These are phyloP conservation scores for Diorhabda elongata DNA, from an alignment of 1,140 invertebrate species.

Conservation along the genomic window DNA sequence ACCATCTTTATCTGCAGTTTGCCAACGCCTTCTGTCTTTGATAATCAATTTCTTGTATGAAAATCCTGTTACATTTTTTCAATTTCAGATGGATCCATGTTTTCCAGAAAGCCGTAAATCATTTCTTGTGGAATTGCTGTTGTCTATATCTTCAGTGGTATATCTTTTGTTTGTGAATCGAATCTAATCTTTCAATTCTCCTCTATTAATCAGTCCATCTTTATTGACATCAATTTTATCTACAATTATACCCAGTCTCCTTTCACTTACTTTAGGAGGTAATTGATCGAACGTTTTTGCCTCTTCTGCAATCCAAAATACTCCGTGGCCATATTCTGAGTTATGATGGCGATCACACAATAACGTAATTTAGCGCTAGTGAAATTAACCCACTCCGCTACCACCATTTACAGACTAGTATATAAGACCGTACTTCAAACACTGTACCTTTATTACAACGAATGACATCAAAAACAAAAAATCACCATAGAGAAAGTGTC, in stretches of 20 bases:
- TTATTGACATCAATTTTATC: conserved; percentile 90
- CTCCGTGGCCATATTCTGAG: conserved; percentile 93
- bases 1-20: conserved; percentile 67
- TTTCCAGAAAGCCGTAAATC: conserved; percentile 84
- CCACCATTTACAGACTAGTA: too few relatives aligned
- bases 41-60: conserved; percentile 78
- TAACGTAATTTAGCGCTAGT: too few relatives aligned
- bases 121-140: conserved; percentile 74
- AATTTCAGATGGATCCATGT: conserved; percentile 58
- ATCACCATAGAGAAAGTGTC: too few relatives aligned
- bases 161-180: conserved; percentile 88
- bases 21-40: conserved; percentile 80
- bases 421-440: too few relatives aligned
- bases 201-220: conserved; percentile 81
- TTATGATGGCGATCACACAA: conserved; percentile 73
- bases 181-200: too few relatives aligned
- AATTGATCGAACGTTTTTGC: conserved; percentile 93
- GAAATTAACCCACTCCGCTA: too few relatives aligned
- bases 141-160: conserved; percentile 86
- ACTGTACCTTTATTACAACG: too few relatives aligned
- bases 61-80: conserved; percentile 51
- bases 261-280: conserved; percentile 90
- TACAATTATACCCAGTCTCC: conserved; percentile 83
- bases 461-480: too few relatives aligned
- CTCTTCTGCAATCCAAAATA: conserved; percentile 92